Base-by-base conservation (phyloP, 2,113 vertebrate genomes). In the Solea solea region DNA sequence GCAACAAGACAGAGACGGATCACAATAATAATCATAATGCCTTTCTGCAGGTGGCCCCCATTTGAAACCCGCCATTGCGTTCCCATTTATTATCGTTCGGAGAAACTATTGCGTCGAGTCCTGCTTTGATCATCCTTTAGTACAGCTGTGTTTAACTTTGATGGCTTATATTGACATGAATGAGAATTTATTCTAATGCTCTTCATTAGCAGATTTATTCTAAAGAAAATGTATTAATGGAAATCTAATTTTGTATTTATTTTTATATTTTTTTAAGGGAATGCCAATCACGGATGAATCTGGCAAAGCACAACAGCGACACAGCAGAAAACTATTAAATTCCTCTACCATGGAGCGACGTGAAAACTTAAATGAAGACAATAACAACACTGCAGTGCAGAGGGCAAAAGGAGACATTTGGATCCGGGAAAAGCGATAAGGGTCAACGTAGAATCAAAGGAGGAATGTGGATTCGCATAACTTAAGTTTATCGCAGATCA, bases 1-100 rank as follows among this genome's bases (percentile, higher is more conserved):
- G 85, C 78, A 92, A 92, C 79, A n/a, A 92, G 90, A 90, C 90
- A 86, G 69, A 92, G 91, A 93, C 69, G 9, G 81, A 92, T 90
- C 81, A 66, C 80, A 59, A 85, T 81, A 90, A 93, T 92, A 89
- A 90, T 83, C 81, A 55, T 85, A 84, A 88, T 83, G 89, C 72
- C 55, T 87, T 89, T 62, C 76, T 78, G 87, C 90, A 83, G 91
- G 85, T 88, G 88, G 72, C 65, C 84, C 64, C 77, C 72, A 71
- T 88, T 87, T 81, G 80, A 70, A 81, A 89, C 72, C 83, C n/a
- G 72, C 72, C 53, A 83, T 86, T 87, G 87, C 81, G 84, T 83
- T 82, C 61, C 53, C 81, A 86, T 91, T 85, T 79, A 84, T 87
- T 91, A 89, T 60, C 12, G 16, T 46, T 59, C 75, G 34, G 54